phyloP scores from a whole-genome alignment of 2,113 vertebrate species.

The Grallaria varia region DNA sequence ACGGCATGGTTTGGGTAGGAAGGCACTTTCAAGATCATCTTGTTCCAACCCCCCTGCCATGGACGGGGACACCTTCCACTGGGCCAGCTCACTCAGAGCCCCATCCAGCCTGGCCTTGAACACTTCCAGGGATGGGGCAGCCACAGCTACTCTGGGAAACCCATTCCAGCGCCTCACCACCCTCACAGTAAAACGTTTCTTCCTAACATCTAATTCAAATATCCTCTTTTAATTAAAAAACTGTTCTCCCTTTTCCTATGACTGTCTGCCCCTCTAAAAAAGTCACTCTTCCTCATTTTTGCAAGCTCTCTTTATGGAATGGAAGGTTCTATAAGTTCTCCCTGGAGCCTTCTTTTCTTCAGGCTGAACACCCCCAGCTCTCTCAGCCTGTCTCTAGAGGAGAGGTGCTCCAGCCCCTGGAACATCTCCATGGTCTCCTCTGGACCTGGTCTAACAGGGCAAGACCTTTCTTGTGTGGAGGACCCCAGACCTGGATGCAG shows the following conservation, averaged over 20 bases:
- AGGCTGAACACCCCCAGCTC: background rate
- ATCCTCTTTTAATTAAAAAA: too few species aligned
- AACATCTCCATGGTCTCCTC: background rate
- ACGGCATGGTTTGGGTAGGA: background rate
- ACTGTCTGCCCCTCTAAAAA: background rate
- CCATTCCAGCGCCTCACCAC: background rate
- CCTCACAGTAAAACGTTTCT: background rate
- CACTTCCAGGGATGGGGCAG: background rate
- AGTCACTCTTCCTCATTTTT: background rate
- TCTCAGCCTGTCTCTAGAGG: background rate
- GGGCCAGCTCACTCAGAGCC: background rate
- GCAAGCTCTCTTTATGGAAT: background rate
- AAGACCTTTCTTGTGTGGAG: background rate
- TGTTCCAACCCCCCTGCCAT: background rate
- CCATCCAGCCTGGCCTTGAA: rapidly evolving
- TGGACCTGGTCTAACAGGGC: background rate
- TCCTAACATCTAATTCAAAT: background rate
- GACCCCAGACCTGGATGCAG: background rate
- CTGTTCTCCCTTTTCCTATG: too few species aligned
- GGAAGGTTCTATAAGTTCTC: too few species aligned
- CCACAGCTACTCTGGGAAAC: background rate
- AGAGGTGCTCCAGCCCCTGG: background rate
- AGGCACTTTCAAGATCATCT: background rate
- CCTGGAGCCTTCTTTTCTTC: background rate
- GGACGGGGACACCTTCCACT: background rate